These are phyloP conservation scores for Mongoloraphidia duomilia DNA, from an alignment of 2,888 invertebrate genomes.

Conservation along the genomic window DNA sequence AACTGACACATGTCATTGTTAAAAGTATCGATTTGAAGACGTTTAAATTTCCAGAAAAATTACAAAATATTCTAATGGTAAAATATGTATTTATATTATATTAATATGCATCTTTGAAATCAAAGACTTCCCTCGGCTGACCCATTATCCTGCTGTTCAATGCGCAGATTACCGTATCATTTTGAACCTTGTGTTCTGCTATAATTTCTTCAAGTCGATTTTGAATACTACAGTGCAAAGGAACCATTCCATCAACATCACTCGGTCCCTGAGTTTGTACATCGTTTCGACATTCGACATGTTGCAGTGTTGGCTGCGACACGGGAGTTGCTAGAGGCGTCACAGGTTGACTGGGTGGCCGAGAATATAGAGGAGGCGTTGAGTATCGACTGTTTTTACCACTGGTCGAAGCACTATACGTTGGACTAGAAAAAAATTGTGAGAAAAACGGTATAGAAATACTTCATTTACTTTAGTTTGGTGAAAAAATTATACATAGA, in stretches of 20 bases:
- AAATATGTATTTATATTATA: no score
- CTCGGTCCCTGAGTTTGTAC: slow-evolving; percentile 28
- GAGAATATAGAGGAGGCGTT: slow-evolving; percentile 37
- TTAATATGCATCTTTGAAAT: no score
- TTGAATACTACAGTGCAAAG: slow-evolving; percentile 56
- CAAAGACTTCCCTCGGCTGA: no score
- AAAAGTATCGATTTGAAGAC: no score
- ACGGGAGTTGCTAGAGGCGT: slow-evolving; percentile 33
- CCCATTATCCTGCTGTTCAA: no score
- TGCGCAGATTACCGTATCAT: no score
- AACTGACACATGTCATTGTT: no score
- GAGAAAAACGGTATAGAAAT: neutral
- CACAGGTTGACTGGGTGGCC: slow-evolving; percentile 42
- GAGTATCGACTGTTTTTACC: slow-evolving; percentile 21
- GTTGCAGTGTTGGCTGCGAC: slow-evolving; percentile 3
- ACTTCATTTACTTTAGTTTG: no score
- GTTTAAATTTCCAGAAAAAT: no score
- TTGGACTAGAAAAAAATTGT: slow-evolving; percentile 2
- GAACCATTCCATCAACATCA: slow-evolving; percentile 59
- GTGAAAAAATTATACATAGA: no score
- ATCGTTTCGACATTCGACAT: slow-evolving; percentile 20
- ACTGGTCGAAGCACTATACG: slow-evolving; percentile 8
- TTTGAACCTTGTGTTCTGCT: slow-evolving; percentile 55
- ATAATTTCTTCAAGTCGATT: slow-evolving; percentile 69
- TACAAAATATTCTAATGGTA: no score